Evolutionary conservation across 2,113 vertebrate genomes (phyloP), one percentile per base, ranked within the genome.

Genomic region (Nerophis lumbriciformis): DNA sequence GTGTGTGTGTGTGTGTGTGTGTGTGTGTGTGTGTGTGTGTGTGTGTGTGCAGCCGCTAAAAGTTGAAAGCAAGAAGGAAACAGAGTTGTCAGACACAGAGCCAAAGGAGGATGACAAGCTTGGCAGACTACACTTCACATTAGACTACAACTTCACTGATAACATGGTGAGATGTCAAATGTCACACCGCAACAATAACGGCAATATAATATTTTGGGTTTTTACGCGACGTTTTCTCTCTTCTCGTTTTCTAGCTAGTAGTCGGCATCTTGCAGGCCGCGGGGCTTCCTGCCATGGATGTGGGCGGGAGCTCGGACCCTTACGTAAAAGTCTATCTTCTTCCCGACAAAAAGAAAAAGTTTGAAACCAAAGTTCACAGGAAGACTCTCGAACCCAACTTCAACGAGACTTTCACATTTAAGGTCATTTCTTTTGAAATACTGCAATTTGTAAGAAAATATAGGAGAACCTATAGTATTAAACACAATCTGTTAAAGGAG

Each of bases 81-180:
- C 94, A 6, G 91, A 92, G 9, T 68, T 94, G 79, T 93, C 93
- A 8, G 92, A 94, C 87, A 92, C 94, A 37, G 93, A 94, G 67
- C 86, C 91, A 35, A 96, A 95, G 78, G 93, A 95, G 72, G 90
- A 93, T 4, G 92, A 93, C 68, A 97, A 96, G 79, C 76, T 98
- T 68, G 96, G 96, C 39, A 93, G 93, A 84, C 92, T 99, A 37
- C 94, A 95, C 1, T 99, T 94, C 78, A 94, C 94, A 48, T 83
- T 98, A 82, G 95, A 99, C 85, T 99, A 97, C 74, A 95, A 97
- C 84, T 99, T 99, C 85, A 94, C 94, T 48, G 95, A 98, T 63
- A 95, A 95, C 73, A 90, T 92, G 88, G 96, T 99, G 73, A 78
- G 82, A 38, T 70, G 9, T 45, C n/a, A 76, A 75, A 77, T 77